phyloP scores from a whole-genome alignment of 1,140 invertebrate species.

The Bathynomus jamesi region DNA sequence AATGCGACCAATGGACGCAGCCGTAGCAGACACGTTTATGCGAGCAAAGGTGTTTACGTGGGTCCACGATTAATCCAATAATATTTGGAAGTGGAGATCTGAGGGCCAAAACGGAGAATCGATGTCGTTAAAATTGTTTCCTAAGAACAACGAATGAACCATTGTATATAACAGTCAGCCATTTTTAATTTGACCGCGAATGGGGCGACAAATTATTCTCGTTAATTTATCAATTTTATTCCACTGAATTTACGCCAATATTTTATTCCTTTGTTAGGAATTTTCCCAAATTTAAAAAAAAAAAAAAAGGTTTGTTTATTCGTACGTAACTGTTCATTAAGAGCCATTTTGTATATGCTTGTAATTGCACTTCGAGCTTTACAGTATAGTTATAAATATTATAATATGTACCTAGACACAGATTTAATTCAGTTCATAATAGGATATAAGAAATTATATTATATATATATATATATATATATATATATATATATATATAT shows the following conservation, averaged over 20 bases:
- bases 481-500: constrained; percentile 4
- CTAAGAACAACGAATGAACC: not conserved
- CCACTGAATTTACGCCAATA: too few species aligned
- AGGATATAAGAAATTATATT: not conserved
- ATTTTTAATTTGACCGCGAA: not conserved
- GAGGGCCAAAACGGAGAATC: not conserved
- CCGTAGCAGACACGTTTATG: not conserved
- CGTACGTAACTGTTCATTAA: too few species aligned
- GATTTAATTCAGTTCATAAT: not conserved
- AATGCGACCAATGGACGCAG: not conserved
- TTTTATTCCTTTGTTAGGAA: too few species aligned
- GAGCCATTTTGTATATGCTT: too few species aligned
- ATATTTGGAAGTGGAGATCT: not conserved
- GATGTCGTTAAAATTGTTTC: not conserved
- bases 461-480: constrained; percentile 7
- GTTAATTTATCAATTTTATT: too few species aligned
- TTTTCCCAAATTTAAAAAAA: too few species aligned
- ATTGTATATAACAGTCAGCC: not conserved
- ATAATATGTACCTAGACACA: not conserved
- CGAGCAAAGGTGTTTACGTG: not conserved
- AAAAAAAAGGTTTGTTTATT: too few species aligned
- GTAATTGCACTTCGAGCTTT: too few species aligned
- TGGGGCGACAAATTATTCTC: too few species aligned
- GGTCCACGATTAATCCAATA: not conserved
- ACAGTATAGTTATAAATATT: not conserved